Base-by-base conservation (phyloP, 23 tunicate species). In the Trididemnum clinides region DNA sequence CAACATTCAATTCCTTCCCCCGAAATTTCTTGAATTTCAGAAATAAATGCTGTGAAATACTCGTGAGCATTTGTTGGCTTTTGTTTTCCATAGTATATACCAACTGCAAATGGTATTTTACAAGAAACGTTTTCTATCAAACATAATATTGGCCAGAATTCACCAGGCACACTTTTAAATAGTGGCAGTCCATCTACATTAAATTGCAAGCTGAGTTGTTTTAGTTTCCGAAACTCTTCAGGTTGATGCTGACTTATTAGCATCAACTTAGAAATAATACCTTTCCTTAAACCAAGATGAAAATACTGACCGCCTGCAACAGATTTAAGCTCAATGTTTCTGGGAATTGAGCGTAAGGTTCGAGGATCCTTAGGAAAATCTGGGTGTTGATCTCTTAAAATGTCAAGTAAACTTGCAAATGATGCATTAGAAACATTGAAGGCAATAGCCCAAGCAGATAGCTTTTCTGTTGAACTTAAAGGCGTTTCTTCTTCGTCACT, bases 61-160 rank as follows among this genome's bases (percentile, higher is more conserved):
- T 6, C 28, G 30, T 69, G 37, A 5, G 6, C 4, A 30, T 29
- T 32, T 5, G 36, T 4, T 69, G 76, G 76, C 21, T 69, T 69
- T 6, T 35, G 6, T n/a, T 69, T 69, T 69, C 76, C 76, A 30
- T 69, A 29, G n/a, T 6, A 69, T 30, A 69, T 5, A 6, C 76
- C 76, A 5, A 69, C 30, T 5, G 37, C 37, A 69, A 69, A 69
- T 28, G 76, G 76, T 21, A 27, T 69, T 5, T 37, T 69, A 6
- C 12, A 30, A 69, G 30, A 32, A 6, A 30, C 21, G 5, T 18
- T 21, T 21, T 28, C n/a, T 6, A 69, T 28, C 76, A 69, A 6
- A 5, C 76, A 35, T 30, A 69, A 69, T 6, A 69, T 28, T 28
- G 76, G 76, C 76, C 76, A 69, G 21, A 69, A 69, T n/a, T 69